A percentile compares a stretch with the other conserved stretches of the same genome.
Conservation (phyloP, 2,888 invertebrate genomes). For the Pterostichus madidus region DNA sequence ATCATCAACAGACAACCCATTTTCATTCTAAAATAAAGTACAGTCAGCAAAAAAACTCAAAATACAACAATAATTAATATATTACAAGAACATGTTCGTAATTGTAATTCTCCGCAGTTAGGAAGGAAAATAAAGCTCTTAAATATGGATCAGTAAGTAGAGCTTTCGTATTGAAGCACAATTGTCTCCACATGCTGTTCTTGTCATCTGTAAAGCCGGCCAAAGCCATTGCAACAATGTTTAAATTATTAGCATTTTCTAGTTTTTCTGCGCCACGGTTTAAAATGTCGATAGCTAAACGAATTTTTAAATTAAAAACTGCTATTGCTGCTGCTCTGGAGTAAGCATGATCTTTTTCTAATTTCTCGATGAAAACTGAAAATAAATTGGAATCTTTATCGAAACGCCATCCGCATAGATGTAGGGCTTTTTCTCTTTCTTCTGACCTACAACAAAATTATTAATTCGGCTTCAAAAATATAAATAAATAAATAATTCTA, state of each 20-base stretch:
- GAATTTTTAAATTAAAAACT: conserved; percentile 92
- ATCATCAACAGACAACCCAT: conserved; percentile 91
- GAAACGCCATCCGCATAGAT: conserved; percentile 94
- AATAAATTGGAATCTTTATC: conserved; percentile 83
- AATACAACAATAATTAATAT: not conserved
- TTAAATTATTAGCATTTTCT: conserved; percentile 76
- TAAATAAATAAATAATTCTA: no score
- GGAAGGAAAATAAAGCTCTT: conserved; percentile 93
- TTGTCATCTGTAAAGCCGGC: conserved; percentile 93
- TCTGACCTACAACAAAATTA: conserved; percentile 79
- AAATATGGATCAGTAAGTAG: conserved; percentile 94
- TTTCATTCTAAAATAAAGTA: conserved; percentile 83
- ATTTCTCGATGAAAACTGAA: conserved; percentile 81
- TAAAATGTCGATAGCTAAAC: conserved; percentile 91
- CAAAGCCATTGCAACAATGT: conserved; percentile 88
- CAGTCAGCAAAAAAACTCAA: not conserved
- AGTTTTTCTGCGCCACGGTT: conserved; percentile 83
- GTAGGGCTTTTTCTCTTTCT: conserved; percentile 89
- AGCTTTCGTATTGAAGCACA: conserved; percentile 85
- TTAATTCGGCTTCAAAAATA: no score
- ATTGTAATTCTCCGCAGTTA: conserved; percentile 88
- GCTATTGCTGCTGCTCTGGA: conserved; percentile 94
- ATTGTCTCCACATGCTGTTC: conserved; percentile 88
- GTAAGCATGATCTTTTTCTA: conserved; percentile 87
- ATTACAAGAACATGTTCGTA: conserved; percentile 88